phyloP scores from a whole-genome alignment of 2,797 vertebrate species.

The Gouania willdenowi region DNA sequence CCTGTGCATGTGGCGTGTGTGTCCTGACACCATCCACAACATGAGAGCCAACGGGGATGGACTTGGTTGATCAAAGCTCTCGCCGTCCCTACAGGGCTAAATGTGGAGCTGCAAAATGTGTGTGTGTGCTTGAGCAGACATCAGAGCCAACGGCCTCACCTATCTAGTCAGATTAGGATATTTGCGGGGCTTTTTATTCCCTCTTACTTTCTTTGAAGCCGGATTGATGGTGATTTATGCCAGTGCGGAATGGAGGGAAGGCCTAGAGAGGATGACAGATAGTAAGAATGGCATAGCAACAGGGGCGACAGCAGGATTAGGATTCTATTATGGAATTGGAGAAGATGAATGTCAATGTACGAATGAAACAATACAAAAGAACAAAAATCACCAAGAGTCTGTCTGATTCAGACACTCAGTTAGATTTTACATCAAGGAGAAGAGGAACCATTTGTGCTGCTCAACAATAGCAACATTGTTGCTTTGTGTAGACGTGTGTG shows the following conservation, averaged over 20 bases:
- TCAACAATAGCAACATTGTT: constrained; percentile 2
- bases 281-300: background rate
- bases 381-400: background rate
- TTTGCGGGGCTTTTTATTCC: constrained; percentile 11
- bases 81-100: constrained; percentile 20
- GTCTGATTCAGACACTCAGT: constrained; percentile 6
- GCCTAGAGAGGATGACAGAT: background rate
- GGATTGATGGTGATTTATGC: constrained; percentile 4
- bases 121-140: constrained; percentile 12
- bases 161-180: constrained; percentile 10
- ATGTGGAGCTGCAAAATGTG: constrained; percentile 20
- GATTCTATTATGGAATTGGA: constrained; percentile 6
- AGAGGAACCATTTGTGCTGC: background rate
- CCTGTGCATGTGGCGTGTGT: background rate
- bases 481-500: constrained; percentile 5
- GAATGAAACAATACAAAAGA: constrained; percentile 6
- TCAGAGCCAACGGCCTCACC: constrained; percentile 18
- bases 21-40: constrained; percentile 6
- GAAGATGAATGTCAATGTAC: background rate
- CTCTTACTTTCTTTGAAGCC: constrained; percentile 16
- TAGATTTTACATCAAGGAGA: constrained; percentile 7
- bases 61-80: constrained; percentile 52
- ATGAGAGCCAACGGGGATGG: constrained; percentile 9
- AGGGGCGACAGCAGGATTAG: background rate
- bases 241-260: background rate